Evolutionary conservation across 2,888 invertebrate species (phyloP).

Genomic region (Neocrepidodera transversa): DNA sequence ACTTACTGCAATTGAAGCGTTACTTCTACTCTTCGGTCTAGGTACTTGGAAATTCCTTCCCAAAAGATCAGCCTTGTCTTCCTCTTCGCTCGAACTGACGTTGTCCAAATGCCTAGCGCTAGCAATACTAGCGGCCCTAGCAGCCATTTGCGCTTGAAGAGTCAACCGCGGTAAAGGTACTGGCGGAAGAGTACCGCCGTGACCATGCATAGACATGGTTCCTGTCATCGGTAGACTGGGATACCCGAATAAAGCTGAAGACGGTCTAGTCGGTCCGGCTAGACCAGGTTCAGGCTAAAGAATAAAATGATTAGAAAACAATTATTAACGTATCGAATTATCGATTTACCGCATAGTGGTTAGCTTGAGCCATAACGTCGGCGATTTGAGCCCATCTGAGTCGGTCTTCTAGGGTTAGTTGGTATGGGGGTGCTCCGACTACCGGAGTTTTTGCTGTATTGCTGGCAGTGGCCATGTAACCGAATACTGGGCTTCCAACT

Average conservation of each 20-base stretch:
- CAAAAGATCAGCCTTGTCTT: slow-evolving; percentile 80
- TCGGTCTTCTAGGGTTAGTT: slow-evolving; percentile 79
- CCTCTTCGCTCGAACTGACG: slow-evolving; percentile 66
- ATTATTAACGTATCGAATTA: too few relatives aligned
- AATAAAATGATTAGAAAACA: too few relatives aligned
- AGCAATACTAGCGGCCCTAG: slow-evolving; percentile 54
- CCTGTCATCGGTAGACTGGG: slow-evolving; percentile 66
- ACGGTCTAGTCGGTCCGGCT: slow-evolving; percentile 75
- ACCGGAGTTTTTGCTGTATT: slow-evolving; percentile 75
- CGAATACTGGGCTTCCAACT: slow-evolving; percentile 84
- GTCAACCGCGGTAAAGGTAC: slow-evolving; percentile 74
- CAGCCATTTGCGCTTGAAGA: slow-evolving; percentile 57
- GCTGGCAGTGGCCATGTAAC: slow-evolving; percentile 79
- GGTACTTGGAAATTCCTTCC: slow-evolving; percentile 79
- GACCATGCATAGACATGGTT: slow-evolving; percentile 55
- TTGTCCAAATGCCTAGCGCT: slow-evolving; percentile 63
- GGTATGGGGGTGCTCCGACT: slow-evolving; percentile 79
- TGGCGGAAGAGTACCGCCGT: slow-evolving; percentile 64
- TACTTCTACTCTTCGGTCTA: slow-evolving; percentile 81
- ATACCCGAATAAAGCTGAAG: slow-evolving; percentile 85
- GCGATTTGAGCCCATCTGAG: slow-evolving; percentile 90
- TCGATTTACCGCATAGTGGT: slow-evolving; percentile 82
- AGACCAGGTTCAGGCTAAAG: slow-evolving; percentile 73
- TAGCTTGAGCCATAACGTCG: slow-evolving; percentile 86
- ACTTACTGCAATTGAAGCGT: slow-evolving; percentile 69